Evolutionary conservation across 2,113 vertebrate genomes (phyloP).

Genomic region (Marmota flaviventris): DNA sequence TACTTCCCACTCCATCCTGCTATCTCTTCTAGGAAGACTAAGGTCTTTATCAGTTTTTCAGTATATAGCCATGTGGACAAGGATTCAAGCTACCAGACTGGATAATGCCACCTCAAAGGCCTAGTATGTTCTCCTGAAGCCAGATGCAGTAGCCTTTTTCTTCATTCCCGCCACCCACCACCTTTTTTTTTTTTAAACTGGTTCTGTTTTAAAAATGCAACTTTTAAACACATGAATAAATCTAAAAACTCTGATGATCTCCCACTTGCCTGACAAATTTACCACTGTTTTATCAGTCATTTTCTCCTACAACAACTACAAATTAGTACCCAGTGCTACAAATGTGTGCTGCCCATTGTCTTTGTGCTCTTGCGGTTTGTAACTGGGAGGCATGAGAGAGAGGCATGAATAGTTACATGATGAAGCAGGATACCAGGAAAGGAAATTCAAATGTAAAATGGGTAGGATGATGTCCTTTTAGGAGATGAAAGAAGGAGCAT

Average conservation of each 20-base stretch:
- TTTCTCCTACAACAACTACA: neutral
- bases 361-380: neutral
- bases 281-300: neutral
- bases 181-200: neutral
- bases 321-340: neutral
- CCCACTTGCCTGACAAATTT: neutral
- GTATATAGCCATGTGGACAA: neutral
- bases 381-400: neutral
- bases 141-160: neutral
- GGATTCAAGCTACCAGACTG: neutral
- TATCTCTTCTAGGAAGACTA: neutral
- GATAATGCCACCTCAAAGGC: neutral
- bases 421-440: neutral
- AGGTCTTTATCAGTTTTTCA: neutral
- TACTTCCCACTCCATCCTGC: neutral
- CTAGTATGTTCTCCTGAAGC: neutral
- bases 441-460: neutral
- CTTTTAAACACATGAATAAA: neutral
- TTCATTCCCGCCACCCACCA: neutral
- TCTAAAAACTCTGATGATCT: neutral
- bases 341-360: neutral
- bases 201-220: neutral
- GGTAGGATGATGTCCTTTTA: neutral
- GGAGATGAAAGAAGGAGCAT: neutral
- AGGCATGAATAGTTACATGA: neutral